Evolutionary conservation across 35 echinoderm and acorn worm genomes (phyloP).

Genomic region (Anneissia japonica): DNA sequence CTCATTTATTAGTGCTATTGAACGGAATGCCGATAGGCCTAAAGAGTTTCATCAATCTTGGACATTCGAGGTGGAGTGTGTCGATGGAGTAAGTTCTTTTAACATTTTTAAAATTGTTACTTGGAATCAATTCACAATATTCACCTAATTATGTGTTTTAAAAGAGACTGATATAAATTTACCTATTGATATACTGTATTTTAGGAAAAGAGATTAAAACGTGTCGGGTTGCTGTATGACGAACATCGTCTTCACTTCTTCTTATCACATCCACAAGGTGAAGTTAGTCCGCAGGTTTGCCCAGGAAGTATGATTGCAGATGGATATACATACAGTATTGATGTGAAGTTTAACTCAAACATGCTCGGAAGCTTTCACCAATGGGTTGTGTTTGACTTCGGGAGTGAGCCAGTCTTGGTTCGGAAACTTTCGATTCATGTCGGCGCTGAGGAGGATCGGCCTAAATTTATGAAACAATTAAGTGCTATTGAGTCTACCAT

Average conservation of each 20-base stretch:
- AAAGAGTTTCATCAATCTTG: conserved; percentile 33
- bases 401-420: too few relatives aligned
- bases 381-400: too few relatives aligned
- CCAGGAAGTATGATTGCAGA: conserved; percentile 47
- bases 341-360: conserved; percentile 52
- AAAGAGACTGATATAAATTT: too few relatives aligned
- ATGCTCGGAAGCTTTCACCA: conserved; percentile 45
- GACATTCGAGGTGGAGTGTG: conserved; percentile 44
- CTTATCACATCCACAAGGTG: conserved; percentile 46
- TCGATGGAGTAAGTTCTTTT: conserved; percentile 31
- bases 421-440: not conserved
- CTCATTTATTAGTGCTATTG: conserved; percentile 20
- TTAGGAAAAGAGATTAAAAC: conserved; percentile 52
- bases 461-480: not conserved
- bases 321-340: conserved; percentile 36
- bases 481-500: not conserved
- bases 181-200: too few relatives aligned
- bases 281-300: conserved; percentile 71
- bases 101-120: too few relatives aligned
- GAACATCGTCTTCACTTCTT: conserved; percentile 80
- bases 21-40: conserved; percentile 27
- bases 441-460: not conserved
- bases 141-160: too few relatives aligned
- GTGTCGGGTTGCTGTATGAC: conserved; percentile 83
- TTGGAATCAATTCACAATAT: too few relatives aligned